Evolutionary conservation across 2,888 invertebrate genomes (phyloP).

Genomic region (Abrostola tripartita): DNA sequence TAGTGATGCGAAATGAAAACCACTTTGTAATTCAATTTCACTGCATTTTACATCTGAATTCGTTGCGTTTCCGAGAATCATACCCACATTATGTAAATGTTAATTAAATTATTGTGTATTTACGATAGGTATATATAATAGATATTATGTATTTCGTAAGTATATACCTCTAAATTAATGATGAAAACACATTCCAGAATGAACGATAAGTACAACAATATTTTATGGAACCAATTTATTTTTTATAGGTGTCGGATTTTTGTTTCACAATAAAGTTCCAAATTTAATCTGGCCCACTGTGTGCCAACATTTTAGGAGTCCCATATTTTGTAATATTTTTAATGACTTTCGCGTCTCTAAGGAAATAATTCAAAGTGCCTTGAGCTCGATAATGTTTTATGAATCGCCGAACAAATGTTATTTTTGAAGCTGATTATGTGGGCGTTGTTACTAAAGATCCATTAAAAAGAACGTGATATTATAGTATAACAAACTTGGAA

Average conservation of each 20-base stretch:
- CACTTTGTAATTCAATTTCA: too few relatives aligned
- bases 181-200: neutral
- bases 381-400: slow-evolving; percentile 40
- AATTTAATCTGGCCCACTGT: slow-evolving; percentile 42
- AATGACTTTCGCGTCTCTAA: slow-evolving; percentile 53
- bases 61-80: too few relatives aligned
- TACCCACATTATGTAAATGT: too few relatives aligned
- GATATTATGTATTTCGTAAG: too few relatives aligned
- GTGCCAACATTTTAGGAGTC: slow-evolving; percentile 30
- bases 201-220: neutral
- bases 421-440: slow-evolving; percentile 8
- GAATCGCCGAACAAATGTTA: slow-evolving; percentile 33
- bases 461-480: too few relatives aligned
- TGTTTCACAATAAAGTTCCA: slow-evolving; percentile 38
- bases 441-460: neutral
- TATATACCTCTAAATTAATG: neutral
- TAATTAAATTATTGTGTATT: too few relatives aligned
- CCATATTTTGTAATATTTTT: slow-evolving; percentile 52
- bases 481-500: too few relatives aligned
- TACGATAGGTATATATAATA: too few relatives aligned
- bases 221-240: neutral
- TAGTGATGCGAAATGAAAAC: too few relatives aligned
- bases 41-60: too few relatives aligned
- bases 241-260: slow-evolving; percentile 20
- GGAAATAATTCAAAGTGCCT: slow-evolving; percentile 52